Evolutionary conservation across 2,888 invertebrate genomes (phyloP), one percentile per base, ranked within the genome.

Genomic region (Schizotus pectinicornis): DNA sequence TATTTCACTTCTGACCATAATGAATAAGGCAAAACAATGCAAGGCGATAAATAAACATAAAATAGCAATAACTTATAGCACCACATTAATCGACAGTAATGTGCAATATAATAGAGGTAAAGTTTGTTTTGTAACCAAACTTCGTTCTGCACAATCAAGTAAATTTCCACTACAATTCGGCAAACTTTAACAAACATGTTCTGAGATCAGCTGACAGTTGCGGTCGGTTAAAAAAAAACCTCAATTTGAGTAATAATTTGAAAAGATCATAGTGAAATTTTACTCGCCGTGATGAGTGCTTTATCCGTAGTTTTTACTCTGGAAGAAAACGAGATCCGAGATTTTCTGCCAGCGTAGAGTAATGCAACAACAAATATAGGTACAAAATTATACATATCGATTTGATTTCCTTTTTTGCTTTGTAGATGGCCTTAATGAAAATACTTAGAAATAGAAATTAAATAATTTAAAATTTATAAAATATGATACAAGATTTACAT

Each of bases 381-480:
- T 72, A 74, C 68, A 73, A 71, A 72, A 74, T 69, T 66, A 69
- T 68, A 63, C 63, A 67, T 61, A 63, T 70, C 65, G 62, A 69
- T 73, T 72, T 70, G 68, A 70, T 73, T 69, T 67, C 61, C 50
- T 65, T 64, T 64, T 67, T 63, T 43, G 45, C 54, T 52, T 55
- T 61, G 49, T 46, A 50, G 58, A 61, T 61, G 61, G 57, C 61
- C 61, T 57, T 61, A 61, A 54, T 52, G 50, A 62, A 60, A 60
- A 53, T 52, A 60, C 62, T 56, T 53, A 62, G 14, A 47, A 31
- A 62, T 69, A 68, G 63, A 68, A 75, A 76, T 76, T 73, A 73
- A 79, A 79, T 78, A 78, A 78, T 74, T 78, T 78, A 78, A 78
- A 75, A 74, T 74, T 55, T 59, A 76, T 77, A 77, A 78, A 78